Percentiles rank a stretch among this genome's conserved stretches.
Conservation (phyloP, 1,140 invertebrate species). For the Parapsyche elsis region DNA sequence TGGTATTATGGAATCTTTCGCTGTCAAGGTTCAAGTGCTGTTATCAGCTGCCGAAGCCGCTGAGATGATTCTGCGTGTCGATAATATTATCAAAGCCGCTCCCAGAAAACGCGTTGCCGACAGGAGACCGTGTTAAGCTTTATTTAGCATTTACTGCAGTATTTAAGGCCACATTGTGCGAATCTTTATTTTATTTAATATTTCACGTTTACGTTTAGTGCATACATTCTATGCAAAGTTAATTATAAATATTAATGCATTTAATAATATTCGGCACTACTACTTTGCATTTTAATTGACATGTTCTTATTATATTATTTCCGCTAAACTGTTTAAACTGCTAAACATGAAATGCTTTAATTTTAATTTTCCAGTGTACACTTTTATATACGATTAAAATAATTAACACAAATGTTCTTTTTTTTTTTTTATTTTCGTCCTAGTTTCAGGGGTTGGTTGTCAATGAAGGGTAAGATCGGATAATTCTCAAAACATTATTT, state of each 20-base stretch:
- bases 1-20: constrained; percentile 96
- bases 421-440: neutral
- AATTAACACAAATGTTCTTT: neutral
- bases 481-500: constrained; percentile 42
- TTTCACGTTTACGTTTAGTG: neutral
- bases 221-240: no score
- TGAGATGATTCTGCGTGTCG: constrained; percentile 98
- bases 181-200: neutral
- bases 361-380: neutral
- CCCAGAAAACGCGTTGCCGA: constrained; percentile 92
- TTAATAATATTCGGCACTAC: neutral
- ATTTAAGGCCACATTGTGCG: constrained; percentile 8
- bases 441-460: no score
- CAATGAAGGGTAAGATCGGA: neutral
- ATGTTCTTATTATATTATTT: neutral
- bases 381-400: neutral
- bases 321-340: neutral
- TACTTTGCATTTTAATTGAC: neutral
- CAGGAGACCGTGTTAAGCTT: constrained; percentile 82
- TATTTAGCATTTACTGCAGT: constrained; percentile 18
- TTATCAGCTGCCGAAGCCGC: constrained; percentile 96
- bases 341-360: neutral
- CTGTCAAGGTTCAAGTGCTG: constrained; percentile 95
- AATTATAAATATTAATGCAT: no score
- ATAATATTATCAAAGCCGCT: constrained; percentile 95